A percentile compares a stretch with the other conserved stretches of the same genome.
phyloP scores from a whole-genome alignment of 1,140 invertebrate genomes.

The Aricia agestis region DNA sequence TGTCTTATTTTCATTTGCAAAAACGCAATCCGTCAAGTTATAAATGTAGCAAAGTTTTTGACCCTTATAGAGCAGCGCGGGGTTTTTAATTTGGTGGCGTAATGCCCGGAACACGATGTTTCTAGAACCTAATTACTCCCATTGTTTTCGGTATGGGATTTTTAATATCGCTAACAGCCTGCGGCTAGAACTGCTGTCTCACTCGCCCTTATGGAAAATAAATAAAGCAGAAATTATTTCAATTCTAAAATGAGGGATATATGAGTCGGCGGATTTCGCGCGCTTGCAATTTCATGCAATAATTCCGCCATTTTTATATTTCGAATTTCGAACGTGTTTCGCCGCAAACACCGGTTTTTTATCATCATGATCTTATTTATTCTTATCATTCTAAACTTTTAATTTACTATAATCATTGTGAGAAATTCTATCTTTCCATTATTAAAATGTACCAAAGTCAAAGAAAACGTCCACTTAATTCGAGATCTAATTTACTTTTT shows the following conservation, averaged over 20 bases:
- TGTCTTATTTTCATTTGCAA: no score
- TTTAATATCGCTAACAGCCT: conserved; percentile 22
- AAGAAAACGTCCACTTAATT: no score
- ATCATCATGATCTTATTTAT: no score
- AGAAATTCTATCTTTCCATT: no score
- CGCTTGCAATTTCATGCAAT: conserved; percentile 17
- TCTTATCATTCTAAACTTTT: no score
- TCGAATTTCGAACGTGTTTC: not conserved
- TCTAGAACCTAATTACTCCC: conserved; percentile 9
- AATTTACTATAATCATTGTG: no score
- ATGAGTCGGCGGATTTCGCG: conserved; percentile 46
- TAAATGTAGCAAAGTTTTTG: no score
- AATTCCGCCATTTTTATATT: conserved; percentile 2
- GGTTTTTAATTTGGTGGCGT: not conserved
- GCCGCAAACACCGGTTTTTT: not conserved
- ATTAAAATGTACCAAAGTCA: no score
- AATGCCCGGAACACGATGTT: not conserved
- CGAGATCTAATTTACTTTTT: no score
- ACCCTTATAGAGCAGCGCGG: not conserved
- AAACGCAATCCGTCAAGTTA: no score
- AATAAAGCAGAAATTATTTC: conserved; percentile 69
- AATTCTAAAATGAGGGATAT: conserved; percentile 59
- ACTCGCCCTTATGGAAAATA: conserved; percentile 66
- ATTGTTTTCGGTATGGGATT: conserved; percentile 18
- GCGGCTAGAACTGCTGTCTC: conserved; percentile 44